Evolutionary conservation across 2,113 vertebrate species (phyloP).

Genomic region (Glaucidium brasilianum): DNA sequence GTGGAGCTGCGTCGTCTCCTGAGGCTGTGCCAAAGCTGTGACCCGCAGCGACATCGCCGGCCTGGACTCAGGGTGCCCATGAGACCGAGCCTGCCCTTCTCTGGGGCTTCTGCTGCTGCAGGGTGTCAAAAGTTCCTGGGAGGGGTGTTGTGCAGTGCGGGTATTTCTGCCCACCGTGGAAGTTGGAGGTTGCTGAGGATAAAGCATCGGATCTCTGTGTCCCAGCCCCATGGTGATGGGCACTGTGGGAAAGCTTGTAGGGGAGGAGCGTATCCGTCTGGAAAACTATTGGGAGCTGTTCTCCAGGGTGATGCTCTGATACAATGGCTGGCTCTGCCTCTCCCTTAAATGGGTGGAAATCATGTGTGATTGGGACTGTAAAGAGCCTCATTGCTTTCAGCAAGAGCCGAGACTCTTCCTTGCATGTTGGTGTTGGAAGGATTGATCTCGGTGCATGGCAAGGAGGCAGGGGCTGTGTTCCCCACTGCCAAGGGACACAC

Average conservation of each 20-base stretch:
- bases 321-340: fast-evolving
- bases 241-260: neutral
- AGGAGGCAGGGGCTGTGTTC: neutral
- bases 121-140: neutral
- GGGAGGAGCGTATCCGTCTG: neutral
- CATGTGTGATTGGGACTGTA: fast-evolving
- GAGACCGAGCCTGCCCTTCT: fast-evolving
- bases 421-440: neutral
- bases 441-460: fast-evolving
- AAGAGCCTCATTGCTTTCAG: neutral
- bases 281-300: fast-evolving
- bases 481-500: fast-evolving
- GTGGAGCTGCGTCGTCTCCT: neutral
- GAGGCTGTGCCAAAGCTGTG: neutral
- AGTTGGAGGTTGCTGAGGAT: neutral
- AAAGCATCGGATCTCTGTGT: fast-evolving
- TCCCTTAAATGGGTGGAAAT: neutral
- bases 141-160: fast-evolving
- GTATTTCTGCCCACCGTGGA: neutral
- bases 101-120: neutral
- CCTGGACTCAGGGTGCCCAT: fast-evolving
- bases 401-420: neutral
- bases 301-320: neutral
- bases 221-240: neutral
- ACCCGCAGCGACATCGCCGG: fast-evolving